phyloP scores from a whole-genome alignment of 2,113 vertebrate genomes.

The Fulmarus glacialis region DNA sequence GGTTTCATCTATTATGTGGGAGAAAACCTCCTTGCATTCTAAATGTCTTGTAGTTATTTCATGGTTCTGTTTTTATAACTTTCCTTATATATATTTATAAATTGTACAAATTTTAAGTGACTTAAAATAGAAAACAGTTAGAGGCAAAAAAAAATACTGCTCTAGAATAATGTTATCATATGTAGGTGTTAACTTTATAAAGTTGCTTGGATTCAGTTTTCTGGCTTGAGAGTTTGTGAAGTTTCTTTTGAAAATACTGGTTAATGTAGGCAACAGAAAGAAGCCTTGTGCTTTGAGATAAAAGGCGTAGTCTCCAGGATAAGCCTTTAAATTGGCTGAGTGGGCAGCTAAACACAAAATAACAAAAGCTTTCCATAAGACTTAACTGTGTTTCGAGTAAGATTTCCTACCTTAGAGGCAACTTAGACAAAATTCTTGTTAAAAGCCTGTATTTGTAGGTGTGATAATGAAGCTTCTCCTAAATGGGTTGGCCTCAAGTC shows the following conservation, averaged over 20 bases:
- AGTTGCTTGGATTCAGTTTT: not conserved
- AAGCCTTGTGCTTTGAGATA: not conserved
- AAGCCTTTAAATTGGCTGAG: not conserved
- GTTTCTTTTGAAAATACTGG: not conserved
- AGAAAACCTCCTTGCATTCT: constrained; percentile 22
- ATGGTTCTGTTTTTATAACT: not conserved
- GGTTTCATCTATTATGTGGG: not conserved
- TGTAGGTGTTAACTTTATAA: not conserved
- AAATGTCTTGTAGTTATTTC: not conserved
- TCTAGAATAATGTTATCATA: not conserved
- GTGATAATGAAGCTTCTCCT: not conserved
- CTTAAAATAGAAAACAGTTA: not conserved
- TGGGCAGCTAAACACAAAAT: not conserved
- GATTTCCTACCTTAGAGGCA: not conserved
- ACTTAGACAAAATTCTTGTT: not conserved
- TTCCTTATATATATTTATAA: not conserved
- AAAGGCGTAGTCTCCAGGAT: not conserved
- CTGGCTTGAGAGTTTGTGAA: not conserved
- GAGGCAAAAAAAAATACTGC: not conserved
- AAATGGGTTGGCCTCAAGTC: not conserved
- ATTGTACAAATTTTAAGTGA: not conserved
- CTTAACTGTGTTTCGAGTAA: not conserved
- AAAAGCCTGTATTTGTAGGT: not conserved
- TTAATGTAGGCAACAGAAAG: not conserved
- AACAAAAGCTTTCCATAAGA: not conserved